Percentiles rank a stretch among this genome's conserved stretches.
phyloP scores from a whole-genome alignment of 2,797 vertebrate genomes.

The Cichlasoma orientale region DNA sequence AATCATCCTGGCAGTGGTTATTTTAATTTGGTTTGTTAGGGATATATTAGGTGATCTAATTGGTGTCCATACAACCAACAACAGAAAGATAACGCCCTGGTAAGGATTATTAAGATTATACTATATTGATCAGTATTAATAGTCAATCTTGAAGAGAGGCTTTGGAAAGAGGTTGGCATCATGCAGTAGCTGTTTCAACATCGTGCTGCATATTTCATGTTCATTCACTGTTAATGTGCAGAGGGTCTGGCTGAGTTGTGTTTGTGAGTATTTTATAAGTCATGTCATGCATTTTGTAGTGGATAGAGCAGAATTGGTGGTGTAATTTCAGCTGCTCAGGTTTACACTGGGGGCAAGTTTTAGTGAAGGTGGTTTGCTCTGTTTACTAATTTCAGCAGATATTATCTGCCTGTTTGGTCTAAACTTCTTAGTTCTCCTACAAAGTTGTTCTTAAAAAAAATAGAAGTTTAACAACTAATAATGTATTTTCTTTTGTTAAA shows the following conservation, averaged over 20 bases:
- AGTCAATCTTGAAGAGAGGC: background rate
- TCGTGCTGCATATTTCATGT: conserved; percentile 32
- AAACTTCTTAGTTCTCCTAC: background rate
- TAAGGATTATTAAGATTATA: background rate
- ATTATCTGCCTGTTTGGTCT: background rate
- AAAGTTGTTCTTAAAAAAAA: background rate
- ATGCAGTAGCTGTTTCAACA: background rate
- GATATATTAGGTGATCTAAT: background rate
- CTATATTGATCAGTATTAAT: background rate
- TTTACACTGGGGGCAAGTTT: background rate
- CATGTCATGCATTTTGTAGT: conserved; percentile 62
- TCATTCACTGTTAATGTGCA: conserved; percentile 36
- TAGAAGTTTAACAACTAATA: too few species aligned
- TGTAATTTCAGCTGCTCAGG: conserved; percentile 32
- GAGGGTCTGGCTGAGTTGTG: conserved; percentile 14
- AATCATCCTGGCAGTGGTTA: background rate
- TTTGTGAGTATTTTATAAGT: conserved; percentile 50
- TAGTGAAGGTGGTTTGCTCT: background rate
- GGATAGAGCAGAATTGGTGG: conserved; percentile 20
- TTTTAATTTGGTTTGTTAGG: background rate
- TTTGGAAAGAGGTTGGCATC: background rate
- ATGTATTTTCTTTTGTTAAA: background rate
- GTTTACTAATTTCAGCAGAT: background rate
- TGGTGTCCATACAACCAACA: background rate
- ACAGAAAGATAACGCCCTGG: background rate